phyloP scores from a whole-genome alignment of 2,797 vertebrate species.

The Pangasius sanitwongsei region DNA sequence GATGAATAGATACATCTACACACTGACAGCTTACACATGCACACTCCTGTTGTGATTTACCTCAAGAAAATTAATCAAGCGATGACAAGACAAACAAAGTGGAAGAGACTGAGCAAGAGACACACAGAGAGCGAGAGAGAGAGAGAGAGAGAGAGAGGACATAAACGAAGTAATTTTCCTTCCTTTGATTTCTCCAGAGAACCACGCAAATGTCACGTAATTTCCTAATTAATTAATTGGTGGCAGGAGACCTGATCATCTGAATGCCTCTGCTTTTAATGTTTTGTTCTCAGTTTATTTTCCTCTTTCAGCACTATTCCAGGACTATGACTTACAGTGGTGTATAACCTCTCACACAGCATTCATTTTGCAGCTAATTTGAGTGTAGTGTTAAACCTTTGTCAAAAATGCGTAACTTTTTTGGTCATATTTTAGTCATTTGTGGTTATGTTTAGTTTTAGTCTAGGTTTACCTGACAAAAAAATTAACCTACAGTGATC shows the following conservation, averaged over 20 bases:
- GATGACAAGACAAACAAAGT: slow-evolving; percentile 67
- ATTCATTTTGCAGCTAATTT: neutral
- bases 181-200: slow-evolving; percentile 79
- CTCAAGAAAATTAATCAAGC: slow-evolving; percentile 78
- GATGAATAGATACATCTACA: slow-evolving; percentile 77
- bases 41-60: slow-evolving; percentile 74
- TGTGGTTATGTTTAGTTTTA: neutral
- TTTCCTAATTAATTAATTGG: slow-evolving; percentile 80
- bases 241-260: slow-evolving; percentile 43
- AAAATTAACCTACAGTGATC: too few relatives aligned
- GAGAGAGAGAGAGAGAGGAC: slow-evolving; percentile 55
- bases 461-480: neutral
- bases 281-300: neutral
- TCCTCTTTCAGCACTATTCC: slow-evolving; percentile 1
- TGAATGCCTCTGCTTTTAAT: slow-evolving; percentile 26
- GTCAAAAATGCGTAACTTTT: neutral
- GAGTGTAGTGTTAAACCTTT: neutral
- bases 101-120: slow-evolving; percentile 51
- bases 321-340: neutral
- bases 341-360: neutral
- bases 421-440: neutral
- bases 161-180: slow-evolving; percentile 71
- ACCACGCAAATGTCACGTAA: slow-evolving; percentile 59
- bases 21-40: slow-evolving; percentile 78
- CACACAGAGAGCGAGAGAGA: slow-evolving; percentile 51